These are phyloP conservation scores for Bombycilla garrulus DNA, from an alignment of 2,113 vertebrate species.

Conservation along the genomic window DNA sequence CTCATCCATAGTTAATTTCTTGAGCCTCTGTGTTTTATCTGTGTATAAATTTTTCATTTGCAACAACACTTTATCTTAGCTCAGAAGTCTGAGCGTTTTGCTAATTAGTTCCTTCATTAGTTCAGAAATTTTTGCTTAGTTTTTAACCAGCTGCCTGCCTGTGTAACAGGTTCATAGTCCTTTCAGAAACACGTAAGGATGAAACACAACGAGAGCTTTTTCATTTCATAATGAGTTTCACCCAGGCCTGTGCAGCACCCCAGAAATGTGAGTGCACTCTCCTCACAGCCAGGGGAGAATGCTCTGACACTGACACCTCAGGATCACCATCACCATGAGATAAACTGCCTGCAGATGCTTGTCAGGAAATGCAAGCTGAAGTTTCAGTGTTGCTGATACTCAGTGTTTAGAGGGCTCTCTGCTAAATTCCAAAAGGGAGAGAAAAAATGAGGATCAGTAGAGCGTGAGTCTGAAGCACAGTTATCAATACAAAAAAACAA, in stretches of 20 bases:
- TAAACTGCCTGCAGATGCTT: not conserved
- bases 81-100: not conserved
- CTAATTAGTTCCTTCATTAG: not conserved
- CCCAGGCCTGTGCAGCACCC: not conserved
- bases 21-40: not conserved
- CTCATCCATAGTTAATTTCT: constrained; percentile 51
- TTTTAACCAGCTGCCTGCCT: not conserved
- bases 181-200: not conserved
- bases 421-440: not conserved
- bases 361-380: not conserved
- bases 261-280: not conserved
- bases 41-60: constrained; percentile 46
- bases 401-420: not conserved
- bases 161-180: not conserved
- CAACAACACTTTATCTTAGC: constrained; percentile 22
- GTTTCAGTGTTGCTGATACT: not conserved
- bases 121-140: not conserved
- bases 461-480: not conserved
- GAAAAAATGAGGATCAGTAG: not conserved
- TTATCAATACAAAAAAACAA: not conserved
- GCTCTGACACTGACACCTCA: not conserved
- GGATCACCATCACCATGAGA: not conserved
- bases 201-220: not conserved
- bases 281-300: not conserved
- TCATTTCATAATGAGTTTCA: not conserved